Conservation (phyloP, 1,140 invertebrate species). For the Macrobrachium nipponense region DNA sequence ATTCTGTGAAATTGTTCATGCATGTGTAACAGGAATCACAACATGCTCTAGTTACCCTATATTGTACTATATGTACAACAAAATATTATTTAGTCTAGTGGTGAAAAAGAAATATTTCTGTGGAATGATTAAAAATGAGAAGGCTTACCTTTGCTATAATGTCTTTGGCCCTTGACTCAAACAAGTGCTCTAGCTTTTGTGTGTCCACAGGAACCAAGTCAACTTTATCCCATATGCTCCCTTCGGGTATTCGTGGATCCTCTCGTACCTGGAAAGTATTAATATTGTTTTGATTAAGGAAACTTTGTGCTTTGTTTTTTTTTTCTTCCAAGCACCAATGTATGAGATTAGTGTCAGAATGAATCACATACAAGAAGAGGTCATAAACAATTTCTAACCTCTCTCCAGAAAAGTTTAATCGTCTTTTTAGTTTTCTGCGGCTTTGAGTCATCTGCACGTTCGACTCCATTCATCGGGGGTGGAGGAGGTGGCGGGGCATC, state of each 20-base stretch:
- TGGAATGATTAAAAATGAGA: background rate
- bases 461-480: background rate
- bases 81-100: too few relatives aligned
- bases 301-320: background rate
- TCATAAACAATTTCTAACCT: slow-evolving; percentile 70
- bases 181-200: slow-evolving; percentile 94
- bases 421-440: slow-evolving; percentile 93
- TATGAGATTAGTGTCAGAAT: too few relatives aligned
- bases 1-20: background rate
- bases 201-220: slow-evolving; percentile 87
- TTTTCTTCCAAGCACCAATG: too few relatives aligned
- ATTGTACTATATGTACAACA: too few relatives aligned
- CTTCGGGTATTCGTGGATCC: slow-evolving; percentile 79
- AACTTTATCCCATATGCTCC: slow-evolving; percentile 95
- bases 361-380: too few relatives aligned
- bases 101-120: too few relatives aligned
- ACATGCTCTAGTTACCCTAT: background rate
- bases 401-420: slow-evolving; percentile 99
- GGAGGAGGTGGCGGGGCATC: slow-evolving; percentile 66
- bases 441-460: slow-evolving; percentile 67
- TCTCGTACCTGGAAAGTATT: slow-evolving; percentile 75
- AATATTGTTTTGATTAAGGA: background rate
- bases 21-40: background rate
- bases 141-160: slow-evolving; percentile 87
- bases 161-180: slow-evolving; percentile 97